Evolutionary conservation across 2,888 invertebrate genomes (phyloP).

Genomic region (Pegoplata infirma): DNA sequence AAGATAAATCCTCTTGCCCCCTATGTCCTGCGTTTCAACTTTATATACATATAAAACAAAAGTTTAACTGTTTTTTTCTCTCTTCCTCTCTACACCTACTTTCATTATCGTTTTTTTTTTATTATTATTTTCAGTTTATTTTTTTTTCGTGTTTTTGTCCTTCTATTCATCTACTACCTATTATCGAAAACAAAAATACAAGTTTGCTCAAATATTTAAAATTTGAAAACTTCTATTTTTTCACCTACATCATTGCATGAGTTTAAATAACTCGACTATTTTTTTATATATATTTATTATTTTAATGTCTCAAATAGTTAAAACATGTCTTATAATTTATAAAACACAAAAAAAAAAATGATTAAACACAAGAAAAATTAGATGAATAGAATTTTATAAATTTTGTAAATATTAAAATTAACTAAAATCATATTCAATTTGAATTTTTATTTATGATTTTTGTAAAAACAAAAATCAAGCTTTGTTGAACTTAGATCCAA

Average conservation of each 20-base stretch:
- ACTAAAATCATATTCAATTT: neutral
- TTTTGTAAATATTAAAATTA: neutral
- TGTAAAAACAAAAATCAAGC: no score
- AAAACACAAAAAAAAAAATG: conserved; percentile 12
- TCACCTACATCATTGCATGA: conserved; percentile 16
- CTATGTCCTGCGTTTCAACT: neutral
- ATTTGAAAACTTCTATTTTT: conserved; percentile 1
- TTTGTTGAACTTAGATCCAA: no score
- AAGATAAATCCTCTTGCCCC: conserved; percentile 16
- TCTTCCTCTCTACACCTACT: neutral
- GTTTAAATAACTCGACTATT: conserved; percentile 1
- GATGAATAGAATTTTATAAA: conserved; percentile 49
- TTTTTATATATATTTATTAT: conserved; percentile 13
- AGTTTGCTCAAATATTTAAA: conserved; percentile 20
- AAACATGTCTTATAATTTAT: conserved; percentile 19
- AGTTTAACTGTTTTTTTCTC: neutral
- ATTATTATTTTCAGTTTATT: neutral
- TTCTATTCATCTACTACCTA: neutral
- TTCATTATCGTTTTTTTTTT: conserved; percentile 13
- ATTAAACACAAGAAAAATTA: conserved; percentile 45
- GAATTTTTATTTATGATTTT: neutral
- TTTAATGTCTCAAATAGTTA: conserved; percentile 42
- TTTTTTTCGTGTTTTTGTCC: conserved; percentile 2
- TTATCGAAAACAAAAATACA: conserved; percentile 13
- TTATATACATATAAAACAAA: conserved; percentile 1